Base-by-base conservation (phyloP, 2,888 invertebrate species). In the Crossocerus cetratus region DNA sequence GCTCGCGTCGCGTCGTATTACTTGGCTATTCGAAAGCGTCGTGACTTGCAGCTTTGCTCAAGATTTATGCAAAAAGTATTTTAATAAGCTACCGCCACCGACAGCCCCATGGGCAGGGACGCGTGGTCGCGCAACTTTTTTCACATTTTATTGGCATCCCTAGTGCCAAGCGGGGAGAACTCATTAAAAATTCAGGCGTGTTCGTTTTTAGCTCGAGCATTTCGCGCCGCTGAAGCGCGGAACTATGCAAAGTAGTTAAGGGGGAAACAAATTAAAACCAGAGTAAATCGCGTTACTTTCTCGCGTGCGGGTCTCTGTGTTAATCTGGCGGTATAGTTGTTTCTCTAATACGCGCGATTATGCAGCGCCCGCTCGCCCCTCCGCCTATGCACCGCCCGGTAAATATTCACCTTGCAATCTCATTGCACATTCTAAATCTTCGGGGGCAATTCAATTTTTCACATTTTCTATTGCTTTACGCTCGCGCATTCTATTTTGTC, bases 31-130 rank as follows among this genome's bases (percentile, higher is more conserved):
- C 32, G 32, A 32, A n/a, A 49, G 49, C 5, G 14, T 16, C 49
- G 49, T 49, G 49, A 49, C 49, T 16, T 16, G 49, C 49, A 49
- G 49, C 14, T 16, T 49, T 16, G 49, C 16, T 5, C 16, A 49
- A 49, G 49, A 49, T 49, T 49, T 49, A 49, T 49, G 49, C 49
- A 49, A 49, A 49, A 49, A 49, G 49, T 49, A 49, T 49, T 49
- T 49, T 49, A 49, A 49, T 49, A 49, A 49, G 13, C 32, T 32
- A 32, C 49, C 49, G 49, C 49, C 49, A 49, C 32, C 32, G 32
- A 11, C 32, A 32, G 32, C 32, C 32, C 32, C 11, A 11, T 32
- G 32, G 32, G 49, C 16, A 4, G 49, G 49, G 49, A 49, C 49
- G 49, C 49, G 14, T 16, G 16, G 49, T 49, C 49, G 13, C 4